phyloP scores from a whole-genome alignment of 2,888 invertebrate genomes.

The Mesoligia furuncula region DNA sequence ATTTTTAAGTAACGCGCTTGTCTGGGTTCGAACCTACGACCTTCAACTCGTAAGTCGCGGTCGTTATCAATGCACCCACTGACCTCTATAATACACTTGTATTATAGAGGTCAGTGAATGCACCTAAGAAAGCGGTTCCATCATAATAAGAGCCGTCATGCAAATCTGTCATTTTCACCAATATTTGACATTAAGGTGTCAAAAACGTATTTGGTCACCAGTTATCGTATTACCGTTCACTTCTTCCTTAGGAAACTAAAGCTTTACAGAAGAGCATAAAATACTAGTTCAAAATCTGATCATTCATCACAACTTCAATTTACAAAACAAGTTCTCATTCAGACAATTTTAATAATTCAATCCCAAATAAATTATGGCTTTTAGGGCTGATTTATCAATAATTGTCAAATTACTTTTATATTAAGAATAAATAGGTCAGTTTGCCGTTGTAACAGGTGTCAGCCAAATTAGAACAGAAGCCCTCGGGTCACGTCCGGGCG shows the following conservation, averaged over 20 bases:
- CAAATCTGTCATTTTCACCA: no score
- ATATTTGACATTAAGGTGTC: no score
- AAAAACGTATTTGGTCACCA: neutral
- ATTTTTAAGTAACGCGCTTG: no score
- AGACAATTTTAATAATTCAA: constrained; percentile 4
- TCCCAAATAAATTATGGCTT: neutral
- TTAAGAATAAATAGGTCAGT: neutral
- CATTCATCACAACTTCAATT: neutral
- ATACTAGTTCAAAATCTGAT: constrained; percentile 6
- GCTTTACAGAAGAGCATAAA: neutral
- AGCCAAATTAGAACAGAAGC: neutral
- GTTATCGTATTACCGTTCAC: no score
- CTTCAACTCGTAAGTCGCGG: no score
- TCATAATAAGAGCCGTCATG: no score
- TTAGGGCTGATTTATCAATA: neutral
- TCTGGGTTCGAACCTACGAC: no score
- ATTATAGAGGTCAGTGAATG: no score
- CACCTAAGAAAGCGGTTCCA: no score
- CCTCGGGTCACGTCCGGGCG: no score
- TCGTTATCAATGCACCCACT: no score
- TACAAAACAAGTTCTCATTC: neutral
- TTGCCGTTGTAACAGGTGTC: neutral
- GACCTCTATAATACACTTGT: no score
- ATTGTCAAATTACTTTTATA: neutral
- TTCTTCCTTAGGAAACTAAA: neutral